These are phyloP conservation scores for Nothobranchius kuhntae DNA, from an alignment of 2,113 vertebrate species.

Conservation along the genomic window DNA sequence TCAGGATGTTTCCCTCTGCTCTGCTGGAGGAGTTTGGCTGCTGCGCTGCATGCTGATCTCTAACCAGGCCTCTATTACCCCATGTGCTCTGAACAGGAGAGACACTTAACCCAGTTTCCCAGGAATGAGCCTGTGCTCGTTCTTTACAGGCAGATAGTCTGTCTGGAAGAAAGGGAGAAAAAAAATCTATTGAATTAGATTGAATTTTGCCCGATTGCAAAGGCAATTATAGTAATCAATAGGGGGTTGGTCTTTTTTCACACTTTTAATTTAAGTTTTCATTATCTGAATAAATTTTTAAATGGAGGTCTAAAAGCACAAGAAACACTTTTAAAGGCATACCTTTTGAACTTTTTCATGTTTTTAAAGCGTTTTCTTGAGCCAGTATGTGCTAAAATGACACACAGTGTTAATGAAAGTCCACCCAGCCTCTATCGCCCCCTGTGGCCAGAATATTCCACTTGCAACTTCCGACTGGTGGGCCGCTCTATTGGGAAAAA, in stretches of 20 bases:
- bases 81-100: constrained; percentile 24
- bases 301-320: not conserved
- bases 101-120: constrained; percentile 54
- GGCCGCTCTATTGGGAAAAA: too few relatives aligned
- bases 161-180: constrained; percentile 24
- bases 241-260: not conserved
- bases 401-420: too few relatives aligned
- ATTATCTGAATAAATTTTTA: not conserved
- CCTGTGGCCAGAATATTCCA: too few relatives aligned
- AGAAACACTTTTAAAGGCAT: not conserved
- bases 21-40: constrained; percentile 44
- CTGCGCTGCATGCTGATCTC: constrained; percentile 40
- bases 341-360: too few relatives aligned
- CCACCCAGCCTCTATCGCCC: too few relatives aligned
- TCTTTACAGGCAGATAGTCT: constrained; percentile 26
- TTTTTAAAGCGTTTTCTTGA: too few relatives aligned
- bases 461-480: too few relatives aligned
- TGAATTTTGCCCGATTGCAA: constrained; percentile 1
- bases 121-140: constrained; percentile 23
- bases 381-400: too few relatives aligned
- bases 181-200: constrained; percentile 34
- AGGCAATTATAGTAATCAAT: not conserved
- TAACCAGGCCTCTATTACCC: constrained; percentile 12
- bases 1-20: constrained; percentile 62
- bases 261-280: not conserved